These are phyloP conservation scores for Cantharis flavilabris DNA, from an alignment of 2,888 invertebrate genomes.

Conservation along the genomic window DNA sequence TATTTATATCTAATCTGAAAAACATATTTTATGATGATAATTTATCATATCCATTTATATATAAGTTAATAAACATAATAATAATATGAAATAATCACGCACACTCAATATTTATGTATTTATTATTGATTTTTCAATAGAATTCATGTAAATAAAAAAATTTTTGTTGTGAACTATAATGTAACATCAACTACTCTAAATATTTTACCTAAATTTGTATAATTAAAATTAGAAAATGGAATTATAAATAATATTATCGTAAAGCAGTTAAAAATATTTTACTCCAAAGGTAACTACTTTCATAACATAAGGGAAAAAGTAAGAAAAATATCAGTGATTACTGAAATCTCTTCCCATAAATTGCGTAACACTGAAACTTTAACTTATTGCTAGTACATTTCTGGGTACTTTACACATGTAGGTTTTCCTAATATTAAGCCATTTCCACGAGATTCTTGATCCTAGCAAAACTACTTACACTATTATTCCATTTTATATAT, in stretches of 20 bases:
- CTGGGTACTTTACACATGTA: constrained; percentile 2
- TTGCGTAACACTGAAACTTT: background rate
- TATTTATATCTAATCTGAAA: background rate
- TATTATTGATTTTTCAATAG: background rate
- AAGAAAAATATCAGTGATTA: background rate
- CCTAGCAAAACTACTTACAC: background rate
- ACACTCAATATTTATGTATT: background rate
- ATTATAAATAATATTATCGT: background rate
- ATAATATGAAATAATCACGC: background rate
- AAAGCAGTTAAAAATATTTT: background rate
- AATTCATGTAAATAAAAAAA: background rate
- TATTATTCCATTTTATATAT: background rate
- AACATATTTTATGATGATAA: background rate
- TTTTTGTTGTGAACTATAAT: background rate
- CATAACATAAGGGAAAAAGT: background rate
- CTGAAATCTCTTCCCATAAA: background rate
- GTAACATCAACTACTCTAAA: background rate
- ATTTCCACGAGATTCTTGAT: background rate
- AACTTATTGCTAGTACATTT: background rate
- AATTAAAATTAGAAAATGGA: too few species aligned
- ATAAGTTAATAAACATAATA: background rate
- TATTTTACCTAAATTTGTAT: too few species aligned
- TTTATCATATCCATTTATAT: background rate
- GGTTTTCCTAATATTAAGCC: background rate
- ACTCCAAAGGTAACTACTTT: background rate